These are phyloP conservation scores for Phyllostomus hastatus DNA, from an alignment of 2,113 vertebrate species.

Conservation along the genomic window DNA sequence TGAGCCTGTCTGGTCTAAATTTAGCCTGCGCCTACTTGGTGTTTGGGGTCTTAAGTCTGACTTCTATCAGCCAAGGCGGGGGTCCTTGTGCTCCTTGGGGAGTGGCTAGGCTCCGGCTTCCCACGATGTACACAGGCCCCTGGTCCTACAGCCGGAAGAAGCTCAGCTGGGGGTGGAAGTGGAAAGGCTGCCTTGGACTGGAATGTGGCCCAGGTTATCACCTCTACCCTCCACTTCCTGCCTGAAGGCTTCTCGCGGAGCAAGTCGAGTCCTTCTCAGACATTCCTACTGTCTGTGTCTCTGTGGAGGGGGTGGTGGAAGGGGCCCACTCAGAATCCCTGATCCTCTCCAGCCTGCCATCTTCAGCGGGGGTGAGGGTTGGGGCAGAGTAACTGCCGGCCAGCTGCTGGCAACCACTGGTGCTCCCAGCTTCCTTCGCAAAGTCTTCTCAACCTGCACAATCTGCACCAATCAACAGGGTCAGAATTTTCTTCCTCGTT, in stretches of 20 bases:
- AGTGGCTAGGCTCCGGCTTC: background rate
- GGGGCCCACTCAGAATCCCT: background rate
- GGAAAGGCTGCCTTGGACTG: constrained; percentile 11
- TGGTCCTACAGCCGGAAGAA: background rate
- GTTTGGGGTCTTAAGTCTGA: constrained; percentile 14
- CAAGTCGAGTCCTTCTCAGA: background rate
- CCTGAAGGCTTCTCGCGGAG: background rate
- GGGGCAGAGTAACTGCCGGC: background rate
- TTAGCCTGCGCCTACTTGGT: background rate
- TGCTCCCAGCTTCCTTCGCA: background rate
- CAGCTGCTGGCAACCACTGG: background rate
- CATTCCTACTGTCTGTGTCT: background rate
- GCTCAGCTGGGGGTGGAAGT: background rate
- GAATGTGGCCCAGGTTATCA: constrained; percentile 15
- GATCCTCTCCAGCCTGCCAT: accelerated
- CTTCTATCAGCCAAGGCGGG: background rate
- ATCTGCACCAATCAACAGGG: background rate
- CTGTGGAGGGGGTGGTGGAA: background rate
- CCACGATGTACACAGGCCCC: background rate
- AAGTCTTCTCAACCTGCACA: background rate
- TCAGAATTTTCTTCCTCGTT: background rate
- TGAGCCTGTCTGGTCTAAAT: background rate
- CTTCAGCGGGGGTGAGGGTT: accelerated
- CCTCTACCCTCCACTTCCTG: constrained; percentile 3
- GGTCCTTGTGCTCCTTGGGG: background rate